Evolutionary conservation across 2,888 invertebrate species (phyloP), one percentile per base, ranked within the genome.

Genomic region (Thera obeliscata): DNA sequence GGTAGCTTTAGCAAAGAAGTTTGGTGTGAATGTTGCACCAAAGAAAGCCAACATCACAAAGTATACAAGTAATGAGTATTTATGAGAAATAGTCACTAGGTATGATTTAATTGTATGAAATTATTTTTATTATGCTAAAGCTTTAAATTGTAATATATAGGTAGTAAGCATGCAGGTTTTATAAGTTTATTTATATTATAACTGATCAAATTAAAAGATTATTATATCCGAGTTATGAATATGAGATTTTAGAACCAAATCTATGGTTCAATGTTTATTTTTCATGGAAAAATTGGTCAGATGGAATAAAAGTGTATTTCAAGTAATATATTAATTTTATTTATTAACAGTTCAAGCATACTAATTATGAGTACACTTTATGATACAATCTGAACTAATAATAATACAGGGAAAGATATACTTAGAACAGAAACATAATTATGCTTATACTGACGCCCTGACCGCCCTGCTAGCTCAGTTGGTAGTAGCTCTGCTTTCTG

Each of bases 1-100:
- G 64, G 80, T 88, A 43, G 87, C 83, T 71, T 83, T 95, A 73
- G 94, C 93, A 55, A 91, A 93, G 78, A 94, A 95, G 81, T 94
- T 94, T 84, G 94, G 94, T 70, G 88, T 91, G 0, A 94, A 90
- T 63, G 85, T 94, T 62, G 94, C 95, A 62, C 94, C 95, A 78
- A 94, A 95, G 74, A 94, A 94, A 84, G 94, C 94, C 67, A 94
- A 93, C 87, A 92, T 96, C 88, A 94, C 95, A 75, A 96, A 96
- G 90, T 96, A 96, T 85, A 95, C 95, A 43, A 95, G 95, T 75
- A 95, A 94, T 61, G 95, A 95, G 87, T 95, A 95, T 87, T 94
- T 95, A 89, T 95, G 93, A 94, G 85, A 89, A 7, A 79, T 84
- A 90, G 85, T 84, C 81, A 83, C 73, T 79, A 79, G 75, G 71